These are phyloP conservation scores for Tympanuchus pallidicinctus DNA, from an alignment of 2,113 vertebrate genomes.

Conservation along the genomic window DNA sequence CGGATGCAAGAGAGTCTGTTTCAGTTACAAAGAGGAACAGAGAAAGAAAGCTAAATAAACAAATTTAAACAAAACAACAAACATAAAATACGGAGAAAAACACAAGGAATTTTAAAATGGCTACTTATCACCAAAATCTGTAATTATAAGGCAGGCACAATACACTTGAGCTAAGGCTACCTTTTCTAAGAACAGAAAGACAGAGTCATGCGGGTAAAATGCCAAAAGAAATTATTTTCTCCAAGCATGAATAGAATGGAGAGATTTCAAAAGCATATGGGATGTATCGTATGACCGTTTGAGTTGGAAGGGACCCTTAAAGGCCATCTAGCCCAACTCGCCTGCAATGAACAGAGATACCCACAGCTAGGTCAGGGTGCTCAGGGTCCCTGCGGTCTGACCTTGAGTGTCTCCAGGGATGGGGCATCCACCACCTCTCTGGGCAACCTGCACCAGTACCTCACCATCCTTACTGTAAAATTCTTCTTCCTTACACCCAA, in stretches of 20 bases:
- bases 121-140: neutral
- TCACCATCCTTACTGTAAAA: no score
- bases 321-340: no score
- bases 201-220: neutral
- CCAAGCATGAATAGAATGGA: neutral
- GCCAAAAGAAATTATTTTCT: neutral
- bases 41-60: slow-evolving; percentile 16
- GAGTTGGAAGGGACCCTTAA: no score
- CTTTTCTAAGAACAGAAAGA: neutral
- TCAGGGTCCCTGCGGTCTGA: no score
- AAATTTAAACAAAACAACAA: neutral
- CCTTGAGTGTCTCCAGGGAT: no score
- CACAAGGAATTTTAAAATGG: fast-evolving
- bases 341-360: no score
- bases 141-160: neutral
- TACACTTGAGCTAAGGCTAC: fast-evolving
- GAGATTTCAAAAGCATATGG: neutral
- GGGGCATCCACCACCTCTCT: no score
- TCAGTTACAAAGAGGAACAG: slow-evolving; percentile 1
- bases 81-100: neutral
- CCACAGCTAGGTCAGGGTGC: no score
- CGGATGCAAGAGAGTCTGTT: slow-evolving; percentile 2
- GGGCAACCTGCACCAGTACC: no score
- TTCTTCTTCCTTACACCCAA: no score
- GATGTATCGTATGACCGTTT: neutral